A percentile compares a stretch with the other conserved stretches of the same genome.
These are phyloP conservation scores for Mechanitis mazaeus DNA, from an alignment of 2,888 invertebrate species.

Conservation along the genomic window DNA sequence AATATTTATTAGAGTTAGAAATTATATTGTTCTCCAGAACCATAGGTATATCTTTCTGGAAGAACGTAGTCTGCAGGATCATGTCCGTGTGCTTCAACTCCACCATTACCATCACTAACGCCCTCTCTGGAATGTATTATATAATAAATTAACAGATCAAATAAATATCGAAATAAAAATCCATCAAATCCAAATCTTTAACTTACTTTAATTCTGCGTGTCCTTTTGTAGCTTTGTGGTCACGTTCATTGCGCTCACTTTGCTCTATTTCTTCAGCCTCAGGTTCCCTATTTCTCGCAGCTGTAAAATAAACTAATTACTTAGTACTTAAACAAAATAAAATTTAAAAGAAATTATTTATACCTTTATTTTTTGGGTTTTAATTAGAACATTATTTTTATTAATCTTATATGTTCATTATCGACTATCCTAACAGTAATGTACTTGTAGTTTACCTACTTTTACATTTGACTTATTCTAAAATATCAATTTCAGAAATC, in stretches of 20 bases:
- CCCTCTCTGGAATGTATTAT: slow-evolving; percentile 44
- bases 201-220: slow-evolving; percentile 59
- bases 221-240: slow-evolving; percentile 33
- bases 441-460: background rate
- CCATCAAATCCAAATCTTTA: background rate
- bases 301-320: slow-evolving; percentile 33
- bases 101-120: slow-evolving; percentile 60
- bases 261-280: slow-evolving; percentile 36
- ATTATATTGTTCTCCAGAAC: slow-evolving; percentile 59
- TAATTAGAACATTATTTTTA: no score
- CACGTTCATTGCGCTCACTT: slow-evolving; percentile 30
- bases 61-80: slow-evolving; percentile 62
- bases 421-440: background rate
- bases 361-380: no score
- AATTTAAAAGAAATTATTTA: background rate
- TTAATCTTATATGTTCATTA: background rate
- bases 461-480: slow-evolving; percentile 26
- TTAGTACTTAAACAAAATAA: slow-evolving; percentile 17
- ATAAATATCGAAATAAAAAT: no score
- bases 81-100: slow-evolving; percentile 62
- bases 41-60: slow-evolving; percentile 66
- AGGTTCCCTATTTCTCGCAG: slow-evolving; percentile 31
- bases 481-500: slow-evolving; percentile 46
- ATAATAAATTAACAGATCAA: no score
- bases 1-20: slow-evolving; percentile 35